A percentile compares a stretch with the other conserved stretches of the same genome.
Conservation (phyloP, 2,113 vertebrate genomes). For the Plectropomus leopardus region DNA sequence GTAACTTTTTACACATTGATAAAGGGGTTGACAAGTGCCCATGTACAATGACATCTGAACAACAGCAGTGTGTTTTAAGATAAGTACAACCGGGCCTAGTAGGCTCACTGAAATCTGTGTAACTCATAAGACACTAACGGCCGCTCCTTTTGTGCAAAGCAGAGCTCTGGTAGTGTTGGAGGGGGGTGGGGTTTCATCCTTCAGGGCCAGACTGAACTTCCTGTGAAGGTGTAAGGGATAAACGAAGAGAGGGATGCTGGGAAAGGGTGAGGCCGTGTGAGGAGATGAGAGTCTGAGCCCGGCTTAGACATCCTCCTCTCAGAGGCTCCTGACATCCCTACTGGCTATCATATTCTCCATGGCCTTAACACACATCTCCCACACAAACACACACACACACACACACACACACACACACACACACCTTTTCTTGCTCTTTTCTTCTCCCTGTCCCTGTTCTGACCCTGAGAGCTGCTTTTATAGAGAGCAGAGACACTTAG, state of each 20-base stretch:
- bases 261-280: conserved; percentile 72
- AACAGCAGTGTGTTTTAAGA: background rate
- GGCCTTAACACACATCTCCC: conserved; percentile 44
- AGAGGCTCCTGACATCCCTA: conserved; percentile 75
- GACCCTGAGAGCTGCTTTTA: conserved; percentile 65
- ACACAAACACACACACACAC: conserved; percentile 24
- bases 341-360: conserved; percentile 73
- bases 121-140: conserved; percentile 63
- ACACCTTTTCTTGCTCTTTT: conserved; percentile 26
- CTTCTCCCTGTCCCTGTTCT: conserved; percentile 32
- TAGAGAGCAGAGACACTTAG: conserved; percentile 66
- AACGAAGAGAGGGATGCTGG: conserved; percentile 73
- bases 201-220: conserved; percentile 79
- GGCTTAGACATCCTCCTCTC: conserved; percentile 76
- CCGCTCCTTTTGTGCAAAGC: conserved; percentile 65
- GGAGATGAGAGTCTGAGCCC: conserved; percentile 84
- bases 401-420: conserved; percentile 15
- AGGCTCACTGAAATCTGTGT: conserved; percentile 54
- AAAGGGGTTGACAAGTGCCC: background rate
- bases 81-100: conserved; percentile 10
- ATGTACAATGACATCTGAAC: background rate
- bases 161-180: conserved; percentile 35
- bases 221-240: conserved; percentile 83
- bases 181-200: conserved; percentile 42
- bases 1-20: background rate